These are phyloP conservation scores for Bombus ignitus DNA, from an alignment of 1,140 invertebrate species.

Conservation along the genomic window DNA sequence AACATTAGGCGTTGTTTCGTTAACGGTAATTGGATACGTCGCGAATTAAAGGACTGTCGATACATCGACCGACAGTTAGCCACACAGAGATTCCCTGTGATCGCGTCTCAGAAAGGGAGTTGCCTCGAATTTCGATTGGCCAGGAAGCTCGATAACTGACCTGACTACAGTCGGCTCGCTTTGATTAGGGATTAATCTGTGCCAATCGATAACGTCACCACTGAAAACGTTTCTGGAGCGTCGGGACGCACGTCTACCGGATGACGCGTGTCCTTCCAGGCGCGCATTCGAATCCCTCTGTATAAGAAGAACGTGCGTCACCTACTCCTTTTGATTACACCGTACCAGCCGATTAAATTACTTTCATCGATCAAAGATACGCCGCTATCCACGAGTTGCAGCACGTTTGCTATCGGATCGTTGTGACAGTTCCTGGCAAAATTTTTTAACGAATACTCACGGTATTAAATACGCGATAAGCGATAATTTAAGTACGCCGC, in stretches of 20 bases:
- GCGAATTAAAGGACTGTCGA: constrained; percentile 50
- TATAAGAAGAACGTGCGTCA: not conserved
- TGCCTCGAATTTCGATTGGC: constrained; percentile 7
- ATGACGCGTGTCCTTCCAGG: not conserved
- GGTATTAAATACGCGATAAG: no score
- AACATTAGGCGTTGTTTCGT: constrained; percentile 38
- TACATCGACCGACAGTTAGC: not conserved
- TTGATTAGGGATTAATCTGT: constrained; percentile 37
- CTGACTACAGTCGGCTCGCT: not conserved
- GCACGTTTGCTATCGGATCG: not conserved
- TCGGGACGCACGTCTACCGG: not conserved
- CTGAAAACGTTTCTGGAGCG: not conserved
- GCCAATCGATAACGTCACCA: constrained; percentile 3
- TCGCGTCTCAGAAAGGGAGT: constrained; percentile 32
- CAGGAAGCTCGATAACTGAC: constrained; percentile 23
- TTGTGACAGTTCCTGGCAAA: not conserved
- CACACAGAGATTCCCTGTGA: constrained; percentile 30
- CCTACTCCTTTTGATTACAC: not conserved
- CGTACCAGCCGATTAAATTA: not conserved
- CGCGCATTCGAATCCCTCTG: constrained; percentile 16
- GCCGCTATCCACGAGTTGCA: not conserved
- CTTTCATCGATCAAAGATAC: not conserved
- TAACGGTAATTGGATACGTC: constrained; percentile 43
- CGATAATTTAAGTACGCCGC: no score
- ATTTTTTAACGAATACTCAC: no score